Base-by-base conservation (phyloP, 1,140 invertebrate species). In the Drosophila parabipectinata region DNA sequence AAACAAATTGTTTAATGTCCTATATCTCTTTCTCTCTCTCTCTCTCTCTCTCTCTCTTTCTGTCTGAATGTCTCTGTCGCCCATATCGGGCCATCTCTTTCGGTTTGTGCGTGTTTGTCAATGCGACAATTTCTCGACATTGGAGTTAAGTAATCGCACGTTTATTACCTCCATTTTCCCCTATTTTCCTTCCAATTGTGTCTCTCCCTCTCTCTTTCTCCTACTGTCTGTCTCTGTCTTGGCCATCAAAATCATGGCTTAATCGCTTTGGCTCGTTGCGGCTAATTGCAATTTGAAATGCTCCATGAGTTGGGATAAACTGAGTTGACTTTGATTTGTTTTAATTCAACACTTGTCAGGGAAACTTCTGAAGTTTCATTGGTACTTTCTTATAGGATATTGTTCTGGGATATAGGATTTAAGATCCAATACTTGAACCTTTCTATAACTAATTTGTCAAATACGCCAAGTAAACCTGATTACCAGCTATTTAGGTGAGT, bases 1-100 rank as follows among this genome's bases (percentile, higher is more conserved):
- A 76, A 77, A 77, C 74, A 76, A 76, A 77, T 77, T 77, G 74
- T 76, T 77, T 76, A 76, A 77, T 76, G 72, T 72, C 56, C 47
- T 32, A 48, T 58, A 52, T 44, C 39, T 30, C 8, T 47, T 28
- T 66, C 64, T 28, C 47, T 66, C 63, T 10, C 10, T 67, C 8
- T n/a, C 24, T 21, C 9, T 18, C 26, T 6, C 0, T 28, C 26
- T 28, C 10, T 67, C 8, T n/a, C 24, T 21, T n/a, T 18, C 26
- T 6, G 6, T 28, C 26, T 28, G 26, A 28, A 5, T 28, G 12
- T 18, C 39, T 24, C 50, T 15, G 9, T 68, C 48, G 8, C 15
- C 2, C 15, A 8, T 45, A 26, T 4, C 14, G 12, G 8, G 0
- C 9, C 3, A 26, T 44, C 37, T 63, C 18, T 34, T 8, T 47